Evolutionary conservation across 1,140 invertebrate genomes (phyloP), one percentile per base, ranked within the genome.

Genomic region (Steinernema khuongi): DNA sequence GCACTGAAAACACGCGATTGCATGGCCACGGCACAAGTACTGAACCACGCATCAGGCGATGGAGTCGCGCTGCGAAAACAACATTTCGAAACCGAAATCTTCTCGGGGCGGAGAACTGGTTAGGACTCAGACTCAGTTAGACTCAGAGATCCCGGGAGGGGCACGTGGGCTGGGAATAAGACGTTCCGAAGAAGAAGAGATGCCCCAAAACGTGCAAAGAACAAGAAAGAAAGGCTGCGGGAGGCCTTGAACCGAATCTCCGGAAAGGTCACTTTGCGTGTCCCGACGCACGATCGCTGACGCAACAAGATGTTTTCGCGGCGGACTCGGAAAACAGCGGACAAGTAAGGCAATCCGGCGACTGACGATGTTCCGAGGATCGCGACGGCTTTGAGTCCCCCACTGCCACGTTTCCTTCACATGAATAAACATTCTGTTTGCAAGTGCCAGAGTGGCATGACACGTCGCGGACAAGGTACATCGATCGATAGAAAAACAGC

Each of bases 1-100:
- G 36, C 14, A 60, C 4, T 14, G 50, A 60, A 60, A 60, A 60
- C 50, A 60, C 50, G 50, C 50, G 50, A 60, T 60, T 60, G 50
- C 14, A 60, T 7, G 19, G 26, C 7, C 7, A 26, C n/a, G n/a
- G n/a, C n/a, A n/a, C n/a, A n/a, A n/a, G n/a, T n/a, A n/a, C n/a
- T n/a, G 22, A 14, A 26, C 11, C 50, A 22, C 19, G 50, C 14
- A 60, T 60, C 50, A 60, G 50, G 50, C 50, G 50, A 60, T 60
- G 7, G 36, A n/a, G 14, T 60, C 26, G 4, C 22, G 4, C 50
- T 22, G 11, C 50, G 50, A 60, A 60, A 60, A 60, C 50, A 60
- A 60, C 50, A 41, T 41, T 41, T 41, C 36, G 7, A 41, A 41
- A 41, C 36, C n/a, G 36, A 41, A 41, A n/a, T n/a, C n/a, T n/a